Base-by-base conservation (phyloP, 1,140 invertebrate genomes). In the Cryptotermes secundus region DNA sequence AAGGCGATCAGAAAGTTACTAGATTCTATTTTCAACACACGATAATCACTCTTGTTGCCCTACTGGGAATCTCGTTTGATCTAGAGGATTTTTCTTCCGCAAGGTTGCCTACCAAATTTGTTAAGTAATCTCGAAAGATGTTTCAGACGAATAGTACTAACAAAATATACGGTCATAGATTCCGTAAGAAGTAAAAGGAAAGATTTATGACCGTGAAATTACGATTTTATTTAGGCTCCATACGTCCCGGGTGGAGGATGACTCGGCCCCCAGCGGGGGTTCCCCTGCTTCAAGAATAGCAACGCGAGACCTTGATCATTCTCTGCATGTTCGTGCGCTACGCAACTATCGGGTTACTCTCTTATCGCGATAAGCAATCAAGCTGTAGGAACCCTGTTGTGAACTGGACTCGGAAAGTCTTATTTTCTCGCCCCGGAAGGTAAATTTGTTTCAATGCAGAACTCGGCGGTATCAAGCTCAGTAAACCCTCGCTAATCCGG, bases 271-370 rank as follows among this genome's bases (percentile, higher is more conserved):
- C 59, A 31, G 26, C 59, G 16, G 59, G 59, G 59, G 59, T n/a
- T 72, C 26, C 59, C 26, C n/a, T 72, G 14, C n/a, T 72, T n/a
- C 59, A 72, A 72, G 59, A 72, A 72, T 72, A 72, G 59, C 59
- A 72, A 1, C 6, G 0, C 3, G n/a, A n/a, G 26, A 1, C 59
- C 7, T 72, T 72, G 59, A 31, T 72, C 59, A 26, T n/a, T 72
- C 59, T 26, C 59, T 72, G 59, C 59, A 31, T 7, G 59, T n/a
- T 22, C 53, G n/a, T 31, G 31, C 1, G 4, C 26, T n/a, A 31
- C 26, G 59, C n/a, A 72, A 72, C n/a, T 72, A 72, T 72, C n/a
- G 0, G 7, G 59, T 31, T 49, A 12, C 59, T 31, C 26, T 4
- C 26, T 31, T 72, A 72, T 72, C 59, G 59, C 26, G n/a, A 72